Evolutionary conservation across 1,140 invertebrate species (phyloP).

Genomic region (Colletes latitarsis): DNA sequence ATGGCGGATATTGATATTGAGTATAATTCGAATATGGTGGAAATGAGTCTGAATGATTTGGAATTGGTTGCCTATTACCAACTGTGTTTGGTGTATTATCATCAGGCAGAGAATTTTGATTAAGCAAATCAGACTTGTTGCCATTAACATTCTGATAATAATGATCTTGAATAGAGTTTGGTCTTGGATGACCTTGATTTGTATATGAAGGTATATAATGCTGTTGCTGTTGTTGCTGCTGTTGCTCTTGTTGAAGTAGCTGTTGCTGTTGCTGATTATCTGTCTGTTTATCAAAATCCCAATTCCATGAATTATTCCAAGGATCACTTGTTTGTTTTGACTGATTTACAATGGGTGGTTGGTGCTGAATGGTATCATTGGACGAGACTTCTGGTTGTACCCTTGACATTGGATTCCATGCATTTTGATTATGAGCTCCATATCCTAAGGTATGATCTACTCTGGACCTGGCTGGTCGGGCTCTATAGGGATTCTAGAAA

Average conservation of each 20-base stretch:
- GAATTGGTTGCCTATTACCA: constrained; percentile 58
- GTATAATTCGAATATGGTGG: constrained; percentile 68
- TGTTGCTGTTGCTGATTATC: constrained; percentile 62
- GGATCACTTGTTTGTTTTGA: constrained; percentile 69
- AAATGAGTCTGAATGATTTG: constrained; percentile 67
- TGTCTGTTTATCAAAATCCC: constrained; percentile 75
- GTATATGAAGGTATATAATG: constrained; percentile 60
- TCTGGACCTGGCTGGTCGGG: constrained; percentile 69
- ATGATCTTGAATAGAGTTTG: constrained; percentile 66
- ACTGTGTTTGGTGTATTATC: constrained; percentile 53
- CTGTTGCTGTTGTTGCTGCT: constrained; percentile 63
- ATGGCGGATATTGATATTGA: constrained; percentile 65
- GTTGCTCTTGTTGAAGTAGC: constrained; percentile 47
- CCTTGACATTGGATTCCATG: constrained; percentile 68
- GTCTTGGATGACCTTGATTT: constrained; percentile 67
- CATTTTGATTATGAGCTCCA: constrained; percentile 73
- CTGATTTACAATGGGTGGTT: constrained; percentile 57
- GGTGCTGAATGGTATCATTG: constrained; percentile 56
- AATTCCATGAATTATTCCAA: constrained; percentile 79
- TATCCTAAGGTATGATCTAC: constrained; percentile 71
- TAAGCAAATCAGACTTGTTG: constrained; percentile 59
- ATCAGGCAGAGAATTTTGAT: constrained; percentile 54
- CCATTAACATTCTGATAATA: constrained; percentile 77
- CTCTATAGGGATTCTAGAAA: constrained; percentile 78
- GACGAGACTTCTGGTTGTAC: constrained; percentile 47